Conservation (phyloP, 2,113 vertebrate genomes). For the Chrysemys picta region DNA sequence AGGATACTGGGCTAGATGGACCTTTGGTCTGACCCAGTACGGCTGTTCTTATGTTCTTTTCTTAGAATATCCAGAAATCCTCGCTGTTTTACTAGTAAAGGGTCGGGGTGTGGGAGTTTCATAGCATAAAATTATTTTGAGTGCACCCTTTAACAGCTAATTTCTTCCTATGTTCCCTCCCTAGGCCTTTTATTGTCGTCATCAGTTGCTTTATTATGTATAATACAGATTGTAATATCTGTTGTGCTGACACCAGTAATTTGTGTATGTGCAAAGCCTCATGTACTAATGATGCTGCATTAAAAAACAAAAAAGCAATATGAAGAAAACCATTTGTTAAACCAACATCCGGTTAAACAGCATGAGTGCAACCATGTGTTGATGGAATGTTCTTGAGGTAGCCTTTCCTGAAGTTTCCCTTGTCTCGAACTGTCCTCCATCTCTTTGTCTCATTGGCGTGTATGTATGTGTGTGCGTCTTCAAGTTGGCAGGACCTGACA, state of each 20-base stretch:
- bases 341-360: background rate
- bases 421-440: background rate
- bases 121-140: background rate
- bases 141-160: background rate
- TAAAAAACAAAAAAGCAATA: background rate
- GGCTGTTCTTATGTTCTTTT: no score
- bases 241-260: background rate
- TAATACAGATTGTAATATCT: background rate
- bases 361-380: background rate
- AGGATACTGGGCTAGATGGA: no score
- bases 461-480: background rate
- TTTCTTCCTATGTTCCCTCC: background rate
- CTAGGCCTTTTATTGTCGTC: background rate
- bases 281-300: background rate
- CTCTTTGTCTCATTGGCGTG: background rate
- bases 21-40: no score
- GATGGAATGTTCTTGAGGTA: background rate
- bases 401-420: background rate
- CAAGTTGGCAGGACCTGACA: background rate
- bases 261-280: background rate
- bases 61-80: background rate
- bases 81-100: background rate
- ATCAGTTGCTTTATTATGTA: background rate
- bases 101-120: rapidly evolving
- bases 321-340: background rate